Percentiles rank a stretch among this genome's conserved stretches.
Conservation (phyloP, 2,113 vertebrate species). For the Urocynchramus pylzowi region DNA sequence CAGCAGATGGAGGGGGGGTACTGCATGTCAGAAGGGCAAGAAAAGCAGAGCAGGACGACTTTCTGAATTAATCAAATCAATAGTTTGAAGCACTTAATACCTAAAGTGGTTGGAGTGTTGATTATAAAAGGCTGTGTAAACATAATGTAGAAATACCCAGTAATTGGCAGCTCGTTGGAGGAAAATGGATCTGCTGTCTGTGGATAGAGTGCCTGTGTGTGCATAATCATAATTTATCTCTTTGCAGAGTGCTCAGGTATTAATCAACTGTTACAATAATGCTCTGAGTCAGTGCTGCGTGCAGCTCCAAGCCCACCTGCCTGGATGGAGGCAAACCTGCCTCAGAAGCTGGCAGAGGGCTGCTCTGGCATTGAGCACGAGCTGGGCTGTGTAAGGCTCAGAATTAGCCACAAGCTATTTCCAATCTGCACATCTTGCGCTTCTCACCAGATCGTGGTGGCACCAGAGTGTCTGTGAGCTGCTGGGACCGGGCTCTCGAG, state of each 20-base stretch:
- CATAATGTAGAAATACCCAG: not conserved
- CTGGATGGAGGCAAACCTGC: not conserved
- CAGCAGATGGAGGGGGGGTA: accelerated
- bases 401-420: not conserved
- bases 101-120: slow-evolving; percentile 7
- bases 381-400: not conserved
- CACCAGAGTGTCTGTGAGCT: not conserved
- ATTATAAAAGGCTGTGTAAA: slow-evolving; percentile 11
- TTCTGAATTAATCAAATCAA: slow-evolving; percentile 3
- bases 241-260: not conserved
- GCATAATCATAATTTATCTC: not conserved
- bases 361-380: not conserved
- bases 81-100: slow-evolving; percentile 19
- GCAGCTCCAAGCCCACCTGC: not conserved
- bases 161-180: not conserved
- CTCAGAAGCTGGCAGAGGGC: not conserved
- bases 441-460: not conserved
- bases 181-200: not conserved
- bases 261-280: not conserved
- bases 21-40: not conserved
- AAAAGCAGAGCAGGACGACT: not conserved
- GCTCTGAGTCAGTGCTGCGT: not conserved
- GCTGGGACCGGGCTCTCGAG: not conserved
- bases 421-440: not conserved
- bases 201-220: not conserved